Percentiles rank a stretch among this genome's conserved stretches.
Conservation (phyloP, 2,113 vertebrate species). For the Oncorhynchus gorbuscha region DNA sequence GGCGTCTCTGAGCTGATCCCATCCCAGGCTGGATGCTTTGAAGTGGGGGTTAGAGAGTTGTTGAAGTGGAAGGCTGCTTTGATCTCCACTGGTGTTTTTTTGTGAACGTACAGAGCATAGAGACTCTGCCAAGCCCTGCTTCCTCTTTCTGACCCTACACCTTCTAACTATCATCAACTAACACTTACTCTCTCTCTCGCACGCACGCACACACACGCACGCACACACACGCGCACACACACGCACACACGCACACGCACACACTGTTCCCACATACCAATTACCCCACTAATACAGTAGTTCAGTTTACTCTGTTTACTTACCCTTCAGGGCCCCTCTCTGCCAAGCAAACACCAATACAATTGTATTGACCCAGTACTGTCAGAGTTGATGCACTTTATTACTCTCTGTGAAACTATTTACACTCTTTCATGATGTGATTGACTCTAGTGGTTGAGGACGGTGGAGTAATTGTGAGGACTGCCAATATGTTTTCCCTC, state of each 20-base stretch:
- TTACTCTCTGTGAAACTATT: neutral
- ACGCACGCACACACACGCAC: neutral
- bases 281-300: conserved; percentile 8
- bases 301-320: neutral
- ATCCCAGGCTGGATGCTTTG: conserved; percentile 28
- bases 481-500: neutral
- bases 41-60: conserved; percentile 31
- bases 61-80: conserved; percentile 27
- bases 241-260: neutral
- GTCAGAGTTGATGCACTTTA: neutral
- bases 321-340: conserved; percentile 7
- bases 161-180: neutral
- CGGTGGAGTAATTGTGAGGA: neutral
- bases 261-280: neutral
- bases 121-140: neutral
- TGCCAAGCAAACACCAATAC: conserved; percentile 8
- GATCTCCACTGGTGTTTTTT: neutral
- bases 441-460: neutral
- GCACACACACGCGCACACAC: neutral
- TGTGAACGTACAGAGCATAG: too few relatives aligned
- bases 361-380: neutral
- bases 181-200: neutral
- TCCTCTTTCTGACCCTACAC: neutral
- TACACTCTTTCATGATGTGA: neutral
- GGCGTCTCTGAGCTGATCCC: neutral